Conservation (phyloP, 1,140 invertebrate species). For the Bombus waltoni region DNA sequence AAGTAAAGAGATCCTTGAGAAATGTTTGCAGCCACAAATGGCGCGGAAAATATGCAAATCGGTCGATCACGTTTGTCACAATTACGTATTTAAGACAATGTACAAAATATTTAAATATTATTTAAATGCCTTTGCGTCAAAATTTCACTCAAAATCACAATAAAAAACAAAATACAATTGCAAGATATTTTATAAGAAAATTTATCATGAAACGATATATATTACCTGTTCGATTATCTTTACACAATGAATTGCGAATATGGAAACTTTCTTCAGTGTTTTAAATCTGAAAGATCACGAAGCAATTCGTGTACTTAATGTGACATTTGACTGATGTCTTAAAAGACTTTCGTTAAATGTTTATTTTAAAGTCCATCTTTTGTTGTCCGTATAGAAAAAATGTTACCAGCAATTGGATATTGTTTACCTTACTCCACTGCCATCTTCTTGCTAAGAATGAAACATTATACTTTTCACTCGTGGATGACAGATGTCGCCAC, state of each 20-base stretch:
- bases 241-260: neutral
- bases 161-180: neutral
- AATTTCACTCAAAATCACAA: neutral
- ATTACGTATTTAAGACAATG: neutral
- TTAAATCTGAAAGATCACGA: neutral
- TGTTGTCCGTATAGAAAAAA: slow-evolving; percentile 9
- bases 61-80: neutral
- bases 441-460: neutral
- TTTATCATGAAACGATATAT: neutral
- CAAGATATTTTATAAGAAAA: neutral
- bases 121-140: too few species aligned
- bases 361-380: neutral
- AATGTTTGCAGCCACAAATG: neutral
- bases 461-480: neutral
- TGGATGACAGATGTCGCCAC: neutral
- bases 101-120: neutral
- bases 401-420: slow-evolving; percentile 9
- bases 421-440: neutral
- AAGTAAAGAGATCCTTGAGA: neutral
- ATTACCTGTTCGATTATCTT: slow-evolving; percentile 11
- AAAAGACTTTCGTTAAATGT: neutral
- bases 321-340: neutral
- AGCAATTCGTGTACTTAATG: too few species aligned
- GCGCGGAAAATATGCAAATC: neutral
- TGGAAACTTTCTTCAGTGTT: neutral